These are phyloP conservation scores for Holocentrus rufus DNA, from an alignment of 2,797 vertebrate genomes.

Conservation along the genomic window DNA sequence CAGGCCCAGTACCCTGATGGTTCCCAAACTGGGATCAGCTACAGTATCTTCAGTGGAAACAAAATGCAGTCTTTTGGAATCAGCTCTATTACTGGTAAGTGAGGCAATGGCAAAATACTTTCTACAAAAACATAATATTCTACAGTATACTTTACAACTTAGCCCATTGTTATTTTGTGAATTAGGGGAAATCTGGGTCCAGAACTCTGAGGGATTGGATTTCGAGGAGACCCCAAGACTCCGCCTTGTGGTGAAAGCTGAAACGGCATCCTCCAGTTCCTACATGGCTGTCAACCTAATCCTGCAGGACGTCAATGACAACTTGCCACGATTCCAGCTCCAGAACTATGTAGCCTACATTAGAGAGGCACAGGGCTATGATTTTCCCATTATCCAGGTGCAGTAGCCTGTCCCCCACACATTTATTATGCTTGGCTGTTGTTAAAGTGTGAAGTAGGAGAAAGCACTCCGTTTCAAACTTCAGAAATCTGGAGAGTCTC, in stretches of 20 bases:
- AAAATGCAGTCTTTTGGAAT: slow-evolving; percentile 89
- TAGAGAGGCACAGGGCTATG: slow-evolving; percentile 91
- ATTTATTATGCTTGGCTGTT: slow-evolving; percentile 67
- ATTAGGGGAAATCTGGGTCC: slow-evolving; percentile 89
- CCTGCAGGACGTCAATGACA: slow-evolving; percentile 96
- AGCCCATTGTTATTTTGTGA: slow-evolving; percentile 40
- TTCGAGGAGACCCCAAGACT: slow-evolving; percentile 88
- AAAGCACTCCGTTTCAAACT: slow-evolving; percentile 31
- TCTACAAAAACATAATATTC: slow-evolving; percentile 7
- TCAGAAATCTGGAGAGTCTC: slow-evolving; percentile 57
- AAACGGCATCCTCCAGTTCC: slow-evolving; percentile 87
- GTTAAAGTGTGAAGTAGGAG: slow-evolving; percentile 57
- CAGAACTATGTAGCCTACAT: slow-evolving; percentile 95
- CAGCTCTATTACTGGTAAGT: slow-evolving; percentile 88
- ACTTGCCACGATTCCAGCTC: slow-evolving; percentile 93
- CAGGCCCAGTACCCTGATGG: slow-evolving; percentile 88
- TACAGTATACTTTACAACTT: background rate
- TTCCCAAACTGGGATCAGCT: slow-evolving; percentile 87
- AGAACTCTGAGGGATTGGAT: slow-evolving; percentile 85
- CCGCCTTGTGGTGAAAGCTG: slow-evolving; percentile 94
- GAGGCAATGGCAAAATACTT: background rate
- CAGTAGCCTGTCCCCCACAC: slow-evolving; percentile 42
- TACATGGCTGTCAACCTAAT: slow-evolving; percentile 92
- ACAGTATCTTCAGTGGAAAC: slow-evolving; percentile 96
- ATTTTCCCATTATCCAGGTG: slow-evolving; percentile 94